These are phyloP conservation scores for Eristalis pertinax DNA, from an alignment of 2,888 invertebrate genomes.

Conservation along the genomic window DNA sequence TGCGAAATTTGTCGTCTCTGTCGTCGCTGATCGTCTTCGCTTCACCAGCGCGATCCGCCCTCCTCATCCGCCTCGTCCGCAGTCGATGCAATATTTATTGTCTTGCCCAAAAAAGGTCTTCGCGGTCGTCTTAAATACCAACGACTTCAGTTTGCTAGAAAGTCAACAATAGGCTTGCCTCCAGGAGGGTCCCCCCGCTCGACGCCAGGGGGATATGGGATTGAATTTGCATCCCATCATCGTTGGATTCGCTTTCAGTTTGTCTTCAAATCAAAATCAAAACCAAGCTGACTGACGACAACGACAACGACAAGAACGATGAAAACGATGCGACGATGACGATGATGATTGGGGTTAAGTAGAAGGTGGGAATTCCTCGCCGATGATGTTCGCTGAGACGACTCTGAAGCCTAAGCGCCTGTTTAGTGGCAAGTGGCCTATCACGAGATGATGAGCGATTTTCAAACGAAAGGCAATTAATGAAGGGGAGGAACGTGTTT, in stretches of 20 bases:
- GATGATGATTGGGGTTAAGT: conserved; percentile 72
- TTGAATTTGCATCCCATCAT: conserved; percentile 47
- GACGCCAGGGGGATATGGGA: not conserved
- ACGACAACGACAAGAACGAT: conserved; percentile 21
- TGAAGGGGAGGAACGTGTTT: conserved; percentile 51
- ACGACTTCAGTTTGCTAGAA: conserved; percentile 19
- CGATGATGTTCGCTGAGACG: conserved; percentile 29
- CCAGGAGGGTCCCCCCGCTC: not conserved
- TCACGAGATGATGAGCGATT: conserved; percentile 69
- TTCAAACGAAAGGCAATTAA: conserved; percentile 68
- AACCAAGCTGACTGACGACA: conserved; percentile 63
- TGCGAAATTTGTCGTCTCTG: conserved; percentile 64
- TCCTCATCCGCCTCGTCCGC: not conserved
- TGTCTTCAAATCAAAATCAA: conserved; percentile 67
- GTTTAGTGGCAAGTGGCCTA: conserved; percentile 56
- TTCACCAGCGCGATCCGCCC: not conserved
- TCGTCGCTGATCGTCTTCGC: conserved; percentile 8
- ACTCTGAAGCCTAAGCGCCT: conserved; percentile 1
- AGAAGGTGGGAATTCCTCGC: conserved; percentile 68
- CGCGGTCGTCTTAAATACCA: conserved; percentile 64
- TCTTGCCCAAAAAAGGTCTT: conserved; percentile 69
- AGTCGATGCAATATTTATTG: conserved; percentile 61
- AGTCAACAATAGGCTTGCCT: conserved; percentile 43
- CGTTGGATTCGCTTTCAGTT: conserved; percentile 30
- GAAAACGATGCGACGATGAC: conserved; percentile 21